These are phyloP conservation scores for Pheosia tremula DNA, from an alignment of 2,888 invertebrate genomes.

Conservation along the genomic window DNA sequence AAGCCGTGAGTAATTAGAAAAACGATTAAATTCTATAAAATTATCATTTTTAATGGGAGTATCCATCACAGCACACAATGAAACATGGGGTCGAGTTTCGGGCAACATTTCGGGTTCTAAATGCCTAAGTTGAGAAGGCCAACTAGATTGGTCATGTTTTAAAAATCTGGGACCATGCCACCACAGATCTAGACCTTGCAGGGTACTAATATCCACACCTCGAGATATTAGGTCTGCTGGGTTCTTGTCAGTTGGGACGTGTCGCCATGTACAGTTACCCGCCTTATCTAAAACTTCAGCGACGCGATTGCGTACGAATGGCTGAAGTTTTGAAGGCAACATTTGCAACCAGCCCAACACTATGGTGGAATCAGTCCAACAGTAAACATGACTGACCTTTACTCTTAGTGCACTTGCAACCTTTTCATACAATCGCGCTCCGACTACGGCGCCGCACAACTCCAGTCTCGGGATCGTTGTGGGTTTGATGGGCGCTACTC, in stretches of 20 bases:
- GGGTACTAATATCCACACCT: neutral
- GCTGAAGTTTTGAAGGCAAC: constrained; percentile 30
- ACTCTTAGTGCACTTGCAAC: constrained; percentile 21
- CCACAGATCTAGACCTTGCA: constrained; percentile 5
- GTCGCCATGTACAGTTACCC: constrained; percentile 21
- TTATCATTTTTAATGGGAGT: neutral
- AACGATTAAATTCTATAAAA: constrained; percentile 8
- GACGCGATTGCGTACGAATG: constrained; percentile 40
- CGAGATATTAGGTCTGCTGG: constrained; percentile 3
- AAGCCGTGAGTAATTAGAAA: constrained; percentile 10
- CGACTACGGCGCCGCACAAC: constrained; percentile 41
- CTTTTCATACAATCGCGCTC: constrained; percentile 36
- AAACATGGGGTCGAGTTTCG: constrained; percentile 7
- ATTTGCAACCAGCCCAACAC: constrained; percentile 41
- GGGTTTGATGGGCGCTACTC: constrained; percentile 37
- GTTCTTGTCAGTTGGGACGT: constrained; percentile 29
- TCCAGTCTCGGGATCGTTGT: constrained; percentile 44
- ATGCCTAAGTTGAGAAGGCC: constrained; percentile 3
- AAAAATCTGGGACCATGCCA: constrained; percentile 8
- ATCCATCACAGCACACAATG: neutral
- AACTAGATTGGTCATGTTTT: neutral
- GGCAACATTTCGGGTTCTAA: neutral
- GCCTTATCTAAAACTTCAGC: constrained; percentile 37
- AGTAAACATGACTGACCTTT: constrained; percentile 13
- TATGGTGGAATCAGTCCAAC: constrained; percentile 44